Evolutionary conservation across 2,888 invertebrate species (phyloP).

Genomic region (Drosophila multiciliata): DNA sequence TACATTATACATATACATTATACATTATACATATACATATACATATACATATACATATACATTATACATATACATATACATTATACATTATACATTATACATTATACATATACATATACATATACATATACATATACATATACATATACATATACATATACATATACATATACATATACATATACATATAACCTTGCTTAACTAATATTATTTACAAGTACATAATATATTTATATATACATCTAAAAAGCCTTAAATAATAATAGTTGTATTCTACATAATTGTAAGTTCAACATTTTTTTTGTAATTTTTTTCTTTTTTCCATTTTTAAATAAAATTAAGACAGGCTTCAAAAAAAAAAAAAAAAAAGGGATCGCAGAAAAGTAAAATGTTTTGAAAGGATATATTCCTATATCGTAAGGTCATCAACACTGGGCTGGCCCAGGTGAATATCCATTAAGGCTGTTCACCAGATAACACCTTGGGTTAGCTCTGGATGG

Average conservation of each 20-base stretch:
- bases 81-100: neutral
- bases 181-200: neutral
- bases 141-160: no score
- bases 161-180: conserved; percentile 2
- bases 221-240: neutral
- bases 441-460: no score
- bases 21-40: neutral
- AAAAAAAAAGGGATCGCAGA: neutral
- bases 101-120: no score
- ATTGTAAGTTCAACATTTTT: neutral
- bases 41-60: neutral
- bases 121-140: conserved; percentile 7
- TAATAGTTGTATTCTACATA: neutral
- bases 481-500: no score
- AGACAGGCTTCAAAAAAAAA: neutral
- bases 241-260: neutral
- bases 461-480: no score
- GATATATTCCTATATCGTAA: neutral
- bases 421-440: no score
- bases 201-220: conserved; percentile 27
- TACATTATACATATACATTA: conserved; percentile 1
- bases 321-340: neutral
- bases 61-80: conserved; percentile 7
- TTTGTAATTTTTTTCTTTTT: neutral
- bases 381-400: neutral